phyloP scores from a whole-genome alignment of 2,797 vertebrate species.

The Etheostoma perlongum region DNA sequence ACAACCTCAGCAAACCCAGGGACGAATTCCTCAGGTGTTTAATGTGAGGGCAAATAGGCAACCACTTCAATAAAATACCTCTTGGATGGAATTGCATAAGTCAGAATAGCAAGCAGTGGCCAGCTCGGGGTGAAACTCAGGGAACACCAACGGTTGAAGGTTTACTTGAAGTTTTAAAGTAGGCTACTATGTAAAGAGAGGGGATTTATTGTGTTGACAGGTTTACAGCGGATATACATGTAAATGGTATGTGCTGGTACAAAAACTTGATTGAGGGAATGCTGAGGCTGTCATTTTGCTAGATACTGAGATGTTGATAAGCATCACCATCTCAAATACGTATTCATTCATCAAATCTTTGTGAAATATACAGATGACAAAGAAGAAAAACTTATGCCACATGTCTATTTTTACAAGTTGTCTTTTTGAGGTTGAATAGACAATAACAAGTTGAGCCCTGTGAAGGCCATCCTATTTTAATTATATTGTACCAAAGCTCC shows the following conservation, averaged over 20 bases:
- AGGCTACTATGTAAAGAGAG: constrained; percentile 43
- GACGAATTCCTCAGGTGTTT: constrained; percentile 83
- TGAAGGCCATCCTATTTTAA: constrained; percentile 83
- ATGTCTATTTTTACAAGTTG: constrained; percentile 72
- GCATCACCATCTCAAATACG: constrained; percentile 38
- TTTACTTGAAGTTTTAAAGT: constrained; percentile 63
- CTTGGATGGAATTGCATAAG: constrained; percentile 80
- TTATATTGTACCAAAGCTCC: constrained; percentile 80
- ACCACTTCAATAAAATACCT: constrained; percentile 88
- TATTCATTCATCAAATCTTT: constrained; percentile 37
- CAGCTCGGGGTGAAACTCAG: constrained; percentile 55
- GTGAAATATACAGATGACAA: constrained; percentile 45
- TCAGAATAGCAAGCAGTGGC: constrained; percentile 51
- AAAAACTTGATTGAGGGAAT: constrained; percentile 43
- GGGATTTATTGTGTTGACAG: constrained; percentile 67
- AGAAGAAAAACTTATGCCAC: constrained; percentile 50
- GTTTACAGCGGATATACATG: constrained; percentile 57
- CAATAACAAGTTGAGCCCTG: constrained; percentile 81
- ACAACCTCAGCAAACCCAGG: constrained; percentile 84
- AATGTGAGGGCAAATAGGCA: constrained; percentile 85
- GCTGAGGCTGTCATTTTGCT: constrained; percentile 5
- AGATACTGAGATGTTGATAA: constrained; percentile 28
- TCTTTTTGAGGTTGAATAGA: constrained; percentile 78
- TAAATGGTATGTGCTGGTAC: constrained; percentile 40
- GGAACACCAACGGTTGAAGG: constrained; percentile 49